phyloP scores from a whole-genome alignment of 2,797 vertebrate species.

The Tadarida brasiliensis region DNA sequence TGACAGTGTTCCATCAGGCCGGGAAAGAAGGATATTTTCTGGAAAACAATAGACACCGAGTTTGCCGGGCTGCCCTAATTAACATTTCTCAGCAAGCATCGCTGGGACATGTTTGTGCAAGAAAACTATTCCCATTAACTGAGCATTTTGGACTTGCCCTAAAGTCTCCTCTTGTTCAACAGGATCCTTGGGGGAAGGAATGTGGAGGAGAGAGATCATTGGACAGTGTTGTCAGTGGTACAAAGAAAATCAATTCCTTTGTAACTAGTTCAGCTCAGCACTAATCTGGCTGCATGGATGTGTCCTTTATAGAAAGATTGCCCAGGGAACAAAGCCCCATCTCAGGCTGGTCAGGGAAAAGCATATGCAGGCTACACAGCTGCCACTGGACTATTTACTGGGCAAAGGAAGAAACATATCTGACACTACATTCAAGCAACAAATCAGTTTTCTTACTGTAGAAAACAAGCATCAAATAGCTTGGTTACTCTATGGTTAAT shows the following conservation, averaged over 20 bases:
- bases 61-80: not conserved
- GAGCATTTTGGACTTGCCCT: not conserved
- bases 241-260: constrained; percentile 71
- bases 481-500: not conserved
- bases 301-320: not conserved
- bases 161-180: not conserved
- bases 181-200: constrained; percentile 23
- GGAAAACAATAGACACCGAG: not conserved
- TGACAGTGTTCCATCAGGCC: not conserved
- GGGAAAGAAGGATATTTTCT: not conserved
- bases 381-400: not conserved
- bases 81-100: not conserved
- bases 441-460: not conserved
- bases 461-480: constrained; percentile 11
- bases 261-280: constrained; percentile 19
- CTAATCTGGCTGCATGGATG: not conserved
- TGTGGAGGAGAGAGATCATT: constrained; percentile 66
- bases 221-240: constrained; percentile 53
- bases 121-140: not conserved
- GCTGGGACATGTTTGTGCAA: constrained; percentile 20
- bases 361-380: not conserved
- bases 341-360: not conserved
- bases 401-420: not conserved
- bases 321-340: constrained; percentile 7
- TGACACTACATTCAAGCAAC: constrained; percentile 27